Conservation (phyloP, 1,140 invertebrate species). For the Popillia japonica region DNA sequence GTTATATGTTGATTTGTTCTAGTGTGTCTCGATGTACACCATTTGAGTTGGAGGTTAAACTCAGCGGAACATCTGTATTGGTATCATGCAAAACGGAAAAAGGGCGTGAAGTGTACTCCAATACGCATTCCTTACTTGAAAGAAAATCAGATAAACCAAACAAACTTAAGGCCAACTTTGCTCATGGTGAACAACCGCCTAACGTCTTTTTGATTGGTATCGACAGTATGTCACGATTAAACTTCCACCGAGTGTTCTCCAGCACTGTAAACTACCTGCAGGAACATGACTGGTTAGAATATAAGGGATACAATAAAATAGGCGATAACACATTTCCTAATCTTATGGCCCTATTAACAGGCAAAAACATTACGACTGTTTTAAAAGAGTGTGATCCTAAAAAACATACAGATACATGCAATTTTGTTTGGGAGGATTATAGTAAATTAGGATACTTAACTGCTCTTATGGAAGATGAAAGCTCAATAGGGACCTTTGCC, state of each 20-base stretch:
- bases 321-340: conserved; percentile 84
- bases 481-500: conserved; percentile 67
- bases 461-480: conserved; percentile 69
- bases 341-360: conserved; percentile 78
- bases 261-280: conserved; percentile 72
- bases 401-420: conserved; percentile 63
- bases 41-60: neutral
- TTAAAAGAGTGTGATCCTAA: conserved; percentile 63
- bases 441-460: conserved; percentile 67
- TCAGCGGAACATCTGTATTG: neutral
- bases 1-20: neutral
- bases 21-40: neutral
- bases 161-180: neutral
- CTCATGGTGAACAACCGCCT: conserved; percentile 49
- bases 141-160: neutral
- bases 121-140: conserved; percentile 13
- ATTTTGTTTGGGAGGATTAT: conserved; percentile 70
- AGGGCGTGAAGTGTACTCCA: neutral
- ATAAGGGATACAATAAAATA: conserved; percentile 70
- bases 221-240: conserved; percentile 80
- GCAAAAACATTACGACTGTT: conserved; percentile 64
- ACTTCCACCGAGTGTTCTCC: conserved; percentile 79
- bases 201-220: conserved; percentile 79
- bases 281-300: conserved; percentile 60
- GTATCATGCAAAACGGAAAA: neutral